These are phyloP conservation scores for Colinus virginianus DNA, from an alignment of 2,113 vertebrate species.

Conservation along the genomic window DNA sequence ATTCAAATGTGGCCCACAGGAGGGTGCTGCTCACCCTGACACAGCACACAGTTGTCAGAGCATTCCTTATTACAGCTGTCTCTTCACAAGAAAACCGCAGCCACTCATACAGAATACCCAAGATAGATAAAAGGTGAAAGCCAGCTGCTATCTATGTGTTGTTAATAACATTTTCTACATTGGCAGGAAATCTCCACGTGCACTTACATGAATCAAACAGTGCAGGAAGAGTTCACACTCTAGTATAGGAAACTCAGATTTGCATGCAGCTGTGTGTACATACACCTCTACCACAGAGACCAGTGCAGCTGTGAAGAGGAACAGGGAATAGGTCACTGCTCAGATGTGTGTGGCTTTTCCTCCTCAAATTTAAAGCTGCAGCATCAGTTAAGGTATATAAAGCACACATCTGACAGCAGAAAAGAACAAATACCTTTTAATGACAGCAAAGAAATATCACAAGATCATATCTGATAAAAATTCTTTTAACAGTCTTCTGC, in stretches of 20 bases:
- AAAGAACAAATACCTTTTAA: slow-evolving; percentile 41
- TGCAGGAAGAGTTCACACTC: not conserved
- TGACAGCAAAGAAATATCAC: not conserved
- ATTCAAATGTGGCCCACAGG: not conserved
- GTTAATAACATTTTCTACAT: rapidly evolving
- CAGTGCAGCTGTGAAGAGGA: not conserved
- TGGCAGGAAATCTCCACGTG: not conserved
- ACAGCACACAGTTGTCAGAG: rapidly evolving
- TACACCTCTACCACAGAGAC: not conserved
- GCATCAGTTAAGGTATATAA: not conserved
- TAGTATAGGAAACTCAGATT: not conserved
- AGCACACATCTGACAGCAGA: not conserved
- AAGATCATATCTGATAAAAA: slow-evolving; percentile 4
- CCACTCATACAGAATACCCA: not conserved
- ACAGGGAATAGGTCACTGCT: not conserved
- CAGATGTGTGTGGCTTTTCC: rapidly evolving
- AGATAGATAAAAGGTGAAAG: not conserved
- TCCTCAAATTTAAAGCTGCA: not conserved
- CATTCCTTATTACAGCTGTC: rapidly evolving
- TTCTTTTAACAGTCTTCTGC: not conserved
- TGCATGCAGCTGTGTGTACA: not conserved
- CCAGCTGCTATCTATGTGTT: rapidly evolving
- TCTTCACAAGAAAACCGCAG: not conserved
- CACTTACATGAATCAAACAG: rapidly evolving
- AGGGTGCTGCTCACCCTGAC: not conserved